Conservation (phyloP, 1,140 invertebrate species). For the Microplitis demolitor region DNA sequence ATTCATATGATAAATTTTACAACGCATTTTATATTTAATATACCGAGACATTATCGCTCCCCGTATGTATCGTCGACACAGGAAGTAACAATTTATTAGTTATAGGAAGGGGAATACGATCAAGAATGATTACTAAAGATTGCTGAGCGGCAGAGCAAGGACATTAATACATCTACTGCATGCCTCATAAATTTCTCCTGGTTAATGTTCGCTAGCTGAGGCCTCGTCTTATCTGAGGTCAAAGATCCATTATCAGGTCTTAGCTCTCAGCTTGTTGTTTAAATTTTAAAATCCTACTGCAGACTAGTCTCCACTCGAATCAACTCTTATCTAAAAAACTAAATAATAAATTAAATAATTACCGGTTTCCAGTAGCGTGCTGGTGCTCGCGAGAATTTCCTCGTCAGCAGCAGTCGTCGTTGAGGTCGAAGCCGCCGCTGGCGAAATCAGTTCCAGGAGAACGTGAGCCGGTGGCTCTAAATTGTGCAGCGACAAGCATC, state of each 20-base stretch:
- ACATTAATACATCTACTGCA: neutral
- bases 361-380: constrained; percentile 46
- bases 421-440: constrained; percentile 21
- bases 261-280: neutral
- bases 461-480: constrained; percentile 55
- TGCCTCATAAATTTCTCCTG: neutral
- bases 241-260: constrained; percentile 35
- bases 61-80: constrained; percentile 37
- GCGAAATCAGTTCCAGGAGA: constrained; percentile 49
- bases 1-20: neutral
- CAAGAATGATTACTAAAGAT: constrained; percentile 9
- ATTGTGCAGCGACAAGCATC: constrained; percentile 58
- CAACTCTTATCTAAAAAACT: too few species aligned
- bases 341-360: constrained; percentile 22
- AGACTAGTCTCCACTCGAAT: too few species aligned
- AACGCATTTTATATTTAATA: neutral
- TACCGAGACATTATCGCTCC: neutral
- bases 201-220: neutral
- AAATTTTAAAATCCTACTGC: too few species aligned
- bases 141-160: constrained; percentile 2
- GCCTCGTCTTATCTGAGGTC: constrained; percentile 30
- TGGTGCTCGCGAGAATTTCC: constrained; percentile 44
- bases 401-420: constrained; percentile 31
- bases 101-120: constrained; percentile 12
- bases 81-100: constrained; percentile 57